A percentile compares a stretch with the other conserved stretches of the same genome.
Conservation (phyloP, 2,113 vertebrate species). For the Microcebus lehilahytsara region DNA sequence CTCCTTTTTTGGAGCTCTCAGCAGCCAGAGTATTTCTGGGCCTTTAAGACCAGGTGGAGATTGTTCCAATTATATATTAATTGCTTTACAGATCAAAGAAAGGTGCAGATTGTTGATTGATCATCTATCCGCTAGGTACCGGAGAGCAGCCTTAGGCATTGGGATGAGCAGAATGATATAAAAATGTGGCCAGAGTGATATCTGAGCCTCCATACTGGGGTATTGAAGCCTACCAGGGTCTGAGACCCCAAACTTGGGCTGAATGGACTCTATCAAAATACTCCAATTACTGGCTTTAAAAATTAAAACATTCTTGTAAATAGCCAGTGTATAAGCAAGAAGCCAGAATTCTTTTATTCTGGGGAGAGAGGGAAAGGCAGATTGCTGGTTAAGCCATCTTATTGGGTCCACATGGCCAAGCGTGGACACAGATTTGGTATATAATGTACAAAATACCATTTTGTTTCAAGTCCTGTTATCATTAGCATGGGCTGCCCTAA, state of each 20-base stretch:
- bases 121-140: neutral
- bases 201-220: neutral
- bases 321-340: neutral
- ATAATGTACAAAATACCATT: accelerated
- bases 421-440: neutral
- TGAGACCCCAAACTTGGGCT: neutral
- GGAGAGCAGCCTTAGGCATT: neutral
- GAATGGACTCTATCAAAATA: neutral
- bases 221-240: neutral
- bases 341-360: neutral
- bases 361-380: neutral
- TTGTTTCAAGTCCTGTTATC: neutral
- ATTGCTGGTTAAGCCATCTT: neutral
- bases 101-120: neutral
- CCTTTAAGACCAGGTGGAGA: neutral
- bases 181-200: neutral
- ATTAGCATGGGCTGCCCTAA: neutral
- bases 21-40: neutral
- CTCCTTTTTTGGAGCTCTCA: neutral
- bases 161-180: neutral
- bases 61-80: too few species aligned
- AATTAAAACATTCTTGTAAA: neutral
- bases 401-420: neutral
- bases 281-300: neutral
- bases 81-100: too few species aligned